Conservation (phyloP, 2,113 vertebrate genomes). For the Xiphophorus hellerii region DNA sequence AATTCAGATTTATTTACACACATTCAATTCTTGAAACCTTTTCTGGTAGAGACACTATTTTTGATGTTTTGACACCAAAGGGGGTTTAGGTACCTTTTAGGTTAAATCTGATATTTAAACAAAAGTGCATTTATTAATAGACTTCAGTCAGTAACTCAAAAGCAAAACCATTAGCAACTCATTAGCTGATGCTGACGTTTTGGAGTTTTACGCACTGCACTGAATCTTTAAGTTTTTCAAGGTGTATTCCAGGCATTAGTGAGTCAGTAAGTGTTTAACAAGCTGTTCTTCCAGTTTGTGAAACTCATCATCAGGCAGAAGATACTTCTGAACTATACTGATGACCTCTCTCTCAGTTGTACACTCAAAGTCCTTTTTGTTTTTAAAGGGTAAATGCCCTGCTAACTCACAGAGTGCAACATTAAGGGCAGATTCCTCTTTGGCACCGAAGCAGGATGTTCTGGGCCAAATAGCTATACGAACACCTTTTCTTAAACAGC, state of each 20-base stretch:
- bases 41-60: neutral
- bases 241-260: neutral
- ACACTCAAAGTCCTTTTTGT: constrained; percentile 75
- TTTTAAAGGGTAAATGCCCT: constrained; percentile 88
- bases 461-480: constrained; percentile 89
- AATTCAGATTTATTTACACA: neutral
- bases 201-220: too few relatives aligned
- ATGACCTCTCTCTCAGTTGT: constrained; percentile 81
- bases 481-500: constrained; percentile 70
- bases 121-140: neutral
- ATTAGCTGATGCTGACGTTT: too few relatives aligned
- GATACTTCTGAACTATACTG: constrained; percentile 73
- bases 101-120: too few relatives aligned
- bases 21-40: neutral
- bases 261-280: constrained; percentile 53
- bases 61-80: neutral
- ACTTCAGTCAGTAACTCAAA: neutral
- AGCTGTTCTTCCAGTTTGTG: constrained; percentile 76
- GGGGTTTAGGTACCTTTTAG: neutral
- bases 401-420: constrained; percentile 95
- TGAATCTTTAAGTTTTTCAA: neutral
- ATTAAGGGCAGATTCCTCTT: constrained; percentile 84
- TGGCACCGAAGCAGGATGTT: constrained; percentile 82
- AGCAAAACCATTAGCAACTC: neutral
- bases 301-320: constrained; percentile 80